A percentile compares a stretch with the other conserved stretches of the same genome.
These are phyloP conservation scores for Myopa testacea DNA, from an alignment of 2,888 invertebrate genomes.

Conservation along the genomic window DNA sequence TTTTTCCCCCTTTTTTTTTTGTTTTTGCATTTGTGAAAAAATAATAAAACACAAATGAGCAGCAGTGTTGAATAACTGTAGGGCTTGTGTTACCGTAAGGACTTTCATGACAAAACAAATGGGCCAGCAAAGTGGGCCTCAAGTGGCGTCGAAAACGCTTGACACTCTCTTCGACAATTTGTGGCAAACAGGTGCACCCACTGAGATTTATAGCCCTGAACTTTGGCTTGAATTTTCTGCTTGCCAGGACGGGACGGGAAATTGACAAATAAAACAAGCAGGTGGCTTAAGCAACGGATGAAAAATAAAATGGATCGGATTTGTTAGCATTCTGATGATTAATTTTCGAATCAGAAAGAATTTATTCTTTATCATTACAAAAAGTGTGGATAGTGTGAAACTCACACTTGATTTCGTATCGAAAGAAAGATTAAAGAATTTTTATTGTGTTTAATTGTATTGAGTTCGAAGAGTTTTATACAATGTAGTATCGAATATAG, in stretches of 20 bases:
- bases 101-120: not conserved
- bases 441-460: too few relatives aligned
- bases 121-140: not conserved
- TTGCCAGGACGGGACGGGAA: not conserved
- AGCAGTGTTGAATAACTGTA: conserved; percentile 17
- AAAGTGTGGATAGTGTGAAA: too few relatives aligned
- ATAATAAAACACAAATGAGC: conserved; percentile 8
- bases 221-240: not conserved
- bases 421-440: too few relatives aligned
- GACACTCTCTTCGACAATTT: conserved; percentile 1
- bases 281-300: not conserved
- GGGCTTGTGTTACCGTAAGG: conserved; percentile 2
- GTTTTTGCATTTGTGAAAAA: not conserved
- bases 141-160: conserved; percentile 13
- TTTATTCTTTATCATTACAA: too few relatives aligned
- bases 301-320: not conserved
- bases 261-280: conserved; percentile 1
- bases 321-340: too few relatives aligned
- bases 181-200: not conserved
- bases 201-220: conserved; percentile 16
- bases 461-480: too few relatives aligned
- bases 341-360: too few relatives aligned
- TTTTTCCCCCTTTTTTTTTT: not conserved
- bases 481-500: too few relatives aligned
- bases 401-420: too few relatives aligned